Conservation (phyloP, 2,888 invertebrate genomes). For the Diaprepes abbreviatus region DNA sequence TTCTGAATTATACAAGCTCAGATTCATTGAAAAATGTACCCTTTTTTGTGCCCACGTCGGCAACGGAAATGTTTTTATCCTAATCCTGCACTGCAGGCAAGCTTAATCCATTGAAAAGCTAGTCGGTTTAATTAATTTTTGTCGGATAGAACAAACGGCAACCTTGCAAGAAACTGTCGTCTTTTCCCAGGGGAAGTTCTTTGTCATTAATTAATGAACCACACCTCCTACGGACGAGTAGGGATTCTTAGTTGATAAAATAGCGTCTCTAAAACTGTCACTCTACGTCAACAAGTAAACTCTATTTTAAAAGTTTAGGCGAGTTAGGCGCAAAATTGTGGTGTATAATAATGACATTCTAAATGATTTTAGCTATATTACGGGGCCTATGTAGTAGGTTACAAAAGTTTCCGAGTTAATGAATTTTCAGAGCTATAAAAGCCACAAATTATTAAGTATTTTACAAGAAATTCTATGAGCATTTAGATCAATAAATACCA, state of each 20-base stretch:
- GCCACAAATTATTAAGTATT: no score
- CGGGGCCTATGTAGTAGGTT: no score
- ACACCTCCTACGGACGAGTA: constrained; percentile 37
- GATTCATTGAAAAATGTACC: constrained; percentile 1
- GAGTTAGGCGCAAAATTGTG: constrained; percentile 1
- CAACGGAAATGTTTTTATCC: constrained; percentile 20
- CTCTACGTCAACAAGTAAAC: constrained; percentile 19
- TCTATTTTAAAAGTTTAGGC: constrained; percentile 12
- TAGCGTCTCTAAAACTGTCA: constrained; percentile 30
- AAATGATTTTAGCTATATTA: neutral
- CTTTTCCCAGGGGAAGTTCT: constrained; percentile 45
- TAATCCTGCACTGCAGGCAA: constrained; percentile 33
- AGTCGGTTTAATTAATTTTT: constrained; percentile 47
- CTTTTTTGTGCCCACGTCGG: neutral
- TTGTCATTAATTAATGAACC: constrained; percentile 52
- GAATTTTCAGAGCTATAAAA: no score
- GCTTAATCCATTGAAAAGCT: constrained; percentile 46
- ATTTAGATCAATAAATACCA: no score
- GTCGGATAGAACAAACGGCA: constrained; percentile 36
- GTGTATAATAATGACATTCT: neutral
- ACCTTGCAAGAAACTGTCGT: constrained; percentile 43
- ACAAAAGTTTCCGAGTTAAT: no score
- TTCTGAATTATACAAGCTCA: neutral
- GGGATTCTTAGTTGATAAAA: constrained; percentile 41
- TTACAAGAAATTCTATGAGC: no score